These are phyloP conservation scores for Meriones psammophilus DNA, from an alignment of 2,797 vertebrate genomes.

Conservation along the genomic window DNA sequence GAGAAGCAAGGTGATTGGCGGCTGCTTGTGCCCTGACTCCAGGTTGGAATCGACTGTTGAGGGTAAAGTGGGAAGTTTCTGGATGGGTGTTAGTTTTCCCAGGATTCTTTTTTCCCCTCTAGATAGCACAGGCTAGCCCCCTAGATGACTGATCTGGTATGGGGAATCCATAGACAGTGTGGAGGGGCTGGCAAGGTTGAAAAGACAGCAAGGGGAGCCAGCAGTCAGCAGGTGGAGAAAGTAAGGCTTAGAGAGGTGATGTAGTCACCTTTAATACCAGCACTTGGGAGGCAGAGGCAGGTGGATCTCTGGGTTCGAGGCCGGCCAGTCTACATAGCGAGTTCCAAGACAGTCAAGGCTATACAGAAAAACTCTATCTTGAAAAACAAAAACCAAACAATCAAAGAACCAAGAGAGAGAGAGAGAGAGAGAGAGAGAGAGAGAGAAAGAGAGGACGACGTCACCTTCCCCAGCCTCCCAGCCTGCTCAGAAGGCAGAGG, in stretches of 20 bases:
- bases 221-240: too few species aligned
- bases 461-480: background rate
- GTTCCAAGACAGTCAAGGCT: background rate
- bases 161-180: fast-evolving
- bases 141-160: background rate
- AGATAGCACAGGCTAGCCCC: background rate
- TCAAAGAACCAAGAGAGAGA: background rate
- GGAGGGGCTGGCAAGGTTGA: background rate
- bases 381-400: background rate
- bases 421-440: too few species aligned
- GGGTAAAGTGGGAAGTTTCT: background rate
- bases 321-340: background rate
- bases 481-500: background rate
- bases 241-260: background rate
- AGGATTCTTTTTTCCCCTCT: background rate
- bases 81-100: background rate
- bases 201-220: background rate
- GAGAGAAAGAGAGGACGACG: background rate
- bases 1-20: background rate
- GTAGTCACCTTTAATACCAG: background rate
- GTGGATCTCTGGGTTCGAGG: background rate
- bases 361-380: background rate
- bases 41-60: background rate
- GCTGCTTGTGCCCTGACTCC: background rate
- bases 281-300: background rate